Evolutionary conservation across 2,888 invertebrate species (phyloP).

Genomic region (Nemoura dubitans): DNA sequence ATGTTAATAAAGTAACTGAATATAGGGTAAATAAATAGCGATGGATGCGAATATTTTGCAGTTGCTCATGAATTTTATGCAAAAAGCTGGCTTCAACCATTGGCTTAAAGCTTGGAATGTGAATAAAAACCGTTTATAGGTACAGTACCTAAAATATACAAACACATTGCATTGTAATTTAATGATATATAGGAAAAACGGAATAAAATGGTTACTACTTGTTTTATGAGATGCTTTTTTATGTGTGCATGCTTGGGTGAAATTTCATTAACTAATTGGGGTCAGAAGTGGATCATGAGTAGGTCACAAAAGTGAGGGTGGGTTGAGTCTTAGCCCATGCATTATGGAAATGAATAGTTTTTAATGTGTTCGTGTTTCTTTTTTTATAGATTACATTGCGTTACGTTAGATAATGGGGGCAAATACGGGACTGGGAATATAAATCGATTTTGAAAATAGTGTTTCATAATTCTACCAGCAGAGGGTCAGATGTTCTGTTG

Average conservation of each 20-base stretch:
- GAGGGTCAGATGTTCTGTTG: constrained; percentile 7
- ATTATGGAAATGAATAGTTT: constrained; percentile 15
- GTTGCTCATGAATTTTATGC: constrained; percentile 38
- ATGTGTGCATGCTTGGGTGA: background rate
- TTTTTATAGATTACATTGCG: background rate
- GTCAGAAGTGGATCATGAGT: constrained; percentile 7
- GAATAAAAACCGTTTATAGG: constrained; percentile 13
- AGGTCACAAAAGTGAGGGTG: background rate
- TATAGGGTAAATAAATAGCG: background rate
- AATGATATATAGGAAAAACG: background rate
- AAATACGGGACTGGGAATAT: constrained; percentile 1
- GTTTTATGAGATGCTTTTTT: background rate
- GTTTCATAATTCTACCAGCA: constrained; percentile 31
- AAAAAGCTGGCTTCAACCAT: constrained; percentile 27
- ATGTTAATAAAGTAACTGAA: constrained; percentile 29
- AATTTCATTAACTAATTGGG: background rate
- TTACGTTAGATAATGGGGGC: background rate
- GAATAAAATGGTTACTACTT: constrained; percentile 27
- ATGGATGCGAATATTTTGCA: constrained; percentile 36
- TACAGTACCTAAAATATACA: constrained; percentile 1
- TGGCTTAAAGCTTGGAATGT: constrained; percentile 37
- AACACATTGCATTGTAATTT: background rate
- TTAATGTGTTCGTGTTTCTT: constrained; percentile 14
- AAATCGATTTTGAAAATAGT: constrained; percentile 13
- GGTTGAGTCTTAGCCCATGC: background rate